Base-by-base conservation (phyloP, 2,797 vertebrate species). In the Clarias fuscus region DNA sequence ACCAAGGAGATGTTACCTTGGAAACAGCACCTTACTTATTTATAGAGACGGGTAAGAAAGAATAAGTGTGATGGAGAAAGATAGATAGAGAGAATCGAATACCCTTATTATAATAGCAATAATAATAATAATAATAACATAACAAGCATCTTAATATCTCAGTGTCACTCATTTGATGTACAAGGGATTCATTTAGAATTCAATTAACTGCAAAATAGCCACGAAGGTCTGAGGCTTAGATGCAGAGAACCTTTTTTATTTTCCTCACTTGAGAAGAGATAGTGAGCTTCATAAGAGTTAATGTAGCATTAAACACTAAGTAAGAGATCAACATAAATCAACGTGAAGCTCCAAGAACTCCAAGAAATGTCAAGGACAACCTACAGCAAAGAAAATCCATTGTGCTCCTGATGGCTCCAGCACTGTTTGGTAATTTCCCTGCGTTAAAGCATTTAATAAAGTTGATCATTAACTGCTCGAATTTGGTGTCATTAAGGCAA, bases 11-110 rank as follows among this genome's bases (percentile, higher is more conserved):
- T 91, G 95, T 96, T 95, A 95, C 95, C 95, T 93, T 95, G 95
- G 95, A 95, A 96, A 96, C 95, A 90, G 93, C 92, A 93, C 92
- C 93, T 95, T 94, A 93, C 94, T 94, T 95, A 95, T 95, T 96
- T 95, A 94, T 95, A 95, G 93, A 92, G 92, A 88, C 90, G 43
- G 84, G 86, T 86, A 83, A 90, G 90, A 91, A 58, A 91, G 91
- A 91, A 53, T 48, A 82, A 68, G 43, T 30, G 43, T 30, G 33
- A 22, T 18, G 10, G 20, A 72, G n/a, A 75, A 3, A 37, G 37
- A 71, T 13, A 59, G 77, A 70, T 88, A 64, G 18, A 48, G 56
- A 65, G 37, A 67, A 48, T 82, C 17, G 56, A 76, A 84, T 7
- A 53, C 72, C 22, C 40, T n/a, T 14, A 53, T 48, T 18, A n/a